Evolutionary conservation across 2,888 invertebrate species (phyloP).

Genomic region (Philopedon plagiatum): DNA sequence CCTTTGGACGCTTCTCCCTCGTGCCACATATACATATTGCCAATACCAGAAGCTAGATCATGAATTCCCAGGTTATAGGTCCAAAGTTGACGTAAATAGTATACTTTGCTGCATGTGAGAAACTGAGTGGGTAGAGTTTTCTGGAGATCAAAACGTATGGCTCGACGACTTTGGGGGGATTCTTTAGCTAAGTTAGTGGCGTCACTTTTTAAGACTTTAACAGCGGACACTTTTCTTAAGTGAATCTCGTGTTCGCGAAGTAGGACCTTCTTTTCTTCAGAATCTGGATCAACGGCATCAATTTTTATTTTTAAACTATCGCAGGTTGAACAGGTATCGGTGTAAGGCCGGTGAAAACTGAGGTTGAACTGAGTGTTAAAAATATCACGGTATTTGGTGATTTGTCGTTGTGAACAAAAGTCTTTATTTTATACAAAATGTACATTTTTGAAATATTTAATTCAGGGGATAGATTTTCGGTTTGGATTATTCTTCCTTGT

Average conservation of each 20-base stretch:
- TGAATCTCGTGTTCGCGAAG: not conserved
- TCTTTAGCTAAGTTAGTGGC: not conserved
- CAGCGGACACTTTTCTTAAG: not conserved
- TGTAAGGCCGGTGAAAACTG: not conserved
- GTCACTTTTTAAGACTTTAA: not conserved
- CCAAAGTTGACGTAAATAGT: not conserved
- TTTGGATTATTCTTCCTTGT: not conserved
- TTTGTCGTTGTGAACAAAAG: not conserved
- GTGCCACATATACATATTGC: not conserved
- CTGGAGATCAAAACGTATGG: not conserved
- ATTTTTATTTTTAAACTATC: not conserved
- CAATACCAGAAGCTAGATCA: not conserved
- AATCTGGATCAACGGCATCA: not conserved
- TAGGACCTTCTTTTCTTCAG: not conserved
- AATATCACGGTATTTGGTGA: constrained; percentile 1
- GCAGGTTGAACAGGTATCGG: constrained; percentile 8
- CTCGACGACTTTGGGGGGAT: not conserved
- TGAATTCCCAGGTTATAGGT: not conserved
- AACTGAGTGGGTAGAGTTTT: not conserved
- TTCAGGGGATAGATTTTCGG: constrained; percentile 1
- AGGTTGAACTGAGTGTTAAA: constrained; percentile 9
- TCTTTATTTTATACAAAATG: not conserved
- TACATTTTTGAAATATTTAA: constrained; percentile 21
- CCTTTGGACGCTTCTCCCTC: not conserved
- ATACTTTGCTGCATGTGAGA: not conserved